A percentile compares a stretch with the other conserved stretches of the same genome.
Evolutionary conservation across 1,140 invertebrate species (phyloP).

Genomic region (Helicoverpa armigera): DNA sequence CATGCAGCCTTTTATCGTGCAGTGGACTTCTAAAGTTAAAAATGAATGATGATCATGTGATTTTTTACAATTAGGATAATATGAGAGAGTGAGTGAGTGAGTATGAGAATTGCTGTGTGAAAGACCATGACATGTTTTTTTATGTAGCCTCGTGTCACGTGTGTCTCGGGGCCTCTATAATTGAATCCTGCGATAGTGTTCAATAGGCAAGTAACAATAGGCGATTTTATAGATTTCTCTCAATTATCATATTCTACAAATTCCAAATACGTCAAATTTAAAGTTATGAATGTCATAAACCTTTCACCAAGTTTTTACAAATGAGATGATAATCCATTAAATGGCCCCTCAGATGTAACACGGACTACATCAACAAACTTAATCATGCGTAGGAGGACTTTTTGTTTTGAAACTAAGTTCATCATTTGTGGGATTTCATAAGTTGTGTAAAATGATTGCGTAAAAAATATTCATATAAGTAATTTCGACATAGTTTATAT

Average conservation of each 20-base stretch:
- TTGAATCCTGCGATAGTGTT: too few species aligned
- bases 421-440: conserved; percentile 8
- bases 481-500: conserved; percentile 21
- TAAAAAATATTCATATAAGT: background rate
- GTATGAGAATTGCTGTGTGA: too few species aligned
- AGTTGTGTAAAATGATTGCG: conserved; percentile 17
- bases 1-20: too few species aligned
- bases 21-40: too few species aligned
- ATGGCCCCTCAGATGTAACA: background rate
- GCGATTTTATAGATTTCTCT: too few species aligned
- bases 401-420: conserved; percentile 9
- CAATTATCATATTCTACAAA: background rate
- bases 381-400: conserved; percentile 4
- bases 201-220: too few species aligned
- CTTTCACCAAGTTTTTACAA: background rate
- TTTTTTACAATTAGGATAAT: too few species aligned
- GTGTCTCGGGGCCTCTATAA: too few species aligned
- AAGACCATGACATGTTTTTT: background rate
- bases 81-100: too few species aligned
- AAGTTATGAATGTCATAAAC: conserved; percentile 8
- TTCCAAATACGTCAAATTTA: background rate
- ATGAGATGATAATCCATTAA: conserved; percentile 15
- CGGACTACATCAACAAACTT: conserved; percentile 13
- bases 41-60: too few species aligned
- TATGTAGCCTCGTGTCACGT: too few species aligned